These are phyloP conservation scores for Callinectes sapidus DNA, from an alignment of 2,888 invertebrate genomes.

Conservation along the genomic window DNA sequence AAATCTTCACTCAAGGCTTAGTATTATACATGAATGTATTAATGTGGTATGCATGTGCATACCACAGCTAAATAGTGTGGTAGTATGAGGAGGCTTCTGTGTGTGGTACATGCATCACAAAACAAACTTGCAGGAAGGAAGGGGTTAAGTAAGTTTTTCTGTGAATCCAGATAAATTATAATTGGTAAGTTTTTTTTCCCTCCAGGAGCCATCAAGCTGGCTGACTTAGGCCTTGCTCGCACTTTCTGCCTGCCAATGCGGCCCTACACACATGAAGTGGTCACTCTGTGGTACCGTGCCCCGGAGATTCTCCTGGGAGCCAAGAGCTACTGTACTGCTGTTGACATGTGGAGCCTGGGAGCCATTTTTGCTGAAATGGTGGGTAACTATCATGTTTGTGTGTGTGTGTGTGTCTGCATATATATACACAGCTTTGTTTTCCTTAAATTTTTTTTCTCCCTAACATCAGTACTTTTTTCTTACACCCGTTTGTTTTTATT, in stretches of 20 bases:
- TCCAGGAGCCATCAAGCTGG: slow-evolving; percentile 91
- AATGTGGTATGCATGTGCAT: too few species aligned
- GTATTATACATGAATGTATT: too few species aligned
- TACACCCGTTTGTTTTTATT: too few species aligned
- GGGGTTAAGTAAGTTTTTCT: too few species aligned
- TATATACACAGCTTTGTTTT: neutral
- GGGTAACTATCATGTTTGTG: slow-evolving; percentile 73
- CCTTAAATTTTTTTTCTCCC: neutral
- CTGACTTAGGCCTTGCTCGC: slow-evolving; percentile 97
- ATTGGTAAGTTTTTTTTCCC: too few species aligned
- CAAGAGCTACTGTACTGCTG: slow-evolving; percentile 91
- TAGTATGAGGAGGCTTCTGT: too few species aligned
- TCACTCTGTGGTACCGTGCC: slow-evolving; percentile 97
- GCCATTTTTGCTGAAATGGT: slow-evolving; percentile 98
- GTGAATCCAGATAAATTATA: too few species aligned
- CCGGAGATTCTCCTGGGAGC: slow-evolving; percentile 96
- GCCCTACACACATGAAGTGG: slow-evolving; percentile 93
- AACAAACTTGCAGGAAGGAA: too few species aligned
- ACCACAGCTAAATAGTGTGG: too few species aligned
- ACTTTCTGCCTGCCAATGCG: slow-evolving; percentile 94
- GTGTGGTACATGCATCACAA: too few species aligned
- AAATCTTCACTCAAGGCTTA: too few species aligned
- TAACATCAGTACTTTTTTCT: neutral
- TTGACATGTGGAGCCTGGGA: slow-evolving; percentile 97
- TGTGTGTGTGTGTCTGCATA: neutral